phyloP scores from a whole-genome alignment of 2,797 vertebrate species.

The Anabacerthia variegaticeps region DNA sequence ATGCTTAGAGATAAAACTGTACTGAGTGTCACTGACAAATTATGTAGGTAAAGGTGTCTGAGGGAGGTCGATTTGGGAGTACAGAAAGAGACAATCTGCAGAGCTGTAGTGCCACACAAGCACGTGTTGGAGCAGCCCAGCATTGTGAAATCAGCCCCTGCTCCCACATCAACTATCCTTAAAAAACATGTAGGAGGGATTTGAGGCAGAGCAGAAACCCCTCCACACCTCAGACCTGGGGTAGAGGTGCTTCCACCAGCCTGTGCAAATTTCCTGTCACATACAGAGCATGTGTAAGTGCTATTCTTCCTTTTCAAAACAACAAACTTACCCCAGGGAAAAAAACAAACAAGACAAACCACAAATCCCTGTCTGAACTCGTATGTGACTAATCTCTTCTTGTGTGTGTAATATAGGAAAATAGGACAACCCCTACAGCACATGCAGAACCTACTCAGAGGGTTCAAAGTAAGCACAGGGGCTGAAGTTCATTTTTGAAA shows the following conservation, averaged over 20 bases:
- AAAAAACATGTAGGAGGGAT: rapidly evolving
- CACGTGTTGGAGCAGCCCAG: not conserved
- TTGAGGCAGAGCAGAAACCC: not conserved
- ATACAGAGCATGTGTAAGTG: not conserved
- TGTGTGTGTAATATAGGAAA: not conserved
- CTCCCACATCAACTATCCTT: rapidly evolving
- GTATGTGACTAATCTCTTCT: not conserved
- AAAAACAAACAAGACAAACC: not conserved
- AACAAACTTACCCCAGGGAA: not conserved
- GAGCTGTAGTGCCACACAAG: not conserved
- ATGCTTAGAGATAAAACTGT: not conserved
- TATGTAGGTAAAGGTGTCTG: not conserved
- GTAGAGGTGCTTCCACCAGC: not conserved
- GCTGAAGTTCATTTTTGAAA: not conserved
- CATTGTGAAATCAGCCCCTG: rapidly evolving
- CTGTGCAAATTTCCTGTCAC: not conserved
- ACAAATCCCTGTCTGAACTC: not conserved
- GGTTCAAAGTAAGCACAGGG: not conserved
- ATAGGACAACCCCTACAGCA: not conserved
- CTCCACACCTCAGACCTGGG: not conserved
- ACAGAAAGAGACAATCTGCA: not conserved
- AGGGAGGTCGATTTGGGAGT: not conserved
- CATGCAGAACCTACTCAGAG: not conserved
- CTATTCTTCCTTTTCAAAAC: not conserved
- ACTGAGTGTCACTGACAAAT: not conserved